Evolutionary conservation across 2,888 invertebrate genomes (phyloP).

Genomic region (Ferrisia virgata): DNA sequence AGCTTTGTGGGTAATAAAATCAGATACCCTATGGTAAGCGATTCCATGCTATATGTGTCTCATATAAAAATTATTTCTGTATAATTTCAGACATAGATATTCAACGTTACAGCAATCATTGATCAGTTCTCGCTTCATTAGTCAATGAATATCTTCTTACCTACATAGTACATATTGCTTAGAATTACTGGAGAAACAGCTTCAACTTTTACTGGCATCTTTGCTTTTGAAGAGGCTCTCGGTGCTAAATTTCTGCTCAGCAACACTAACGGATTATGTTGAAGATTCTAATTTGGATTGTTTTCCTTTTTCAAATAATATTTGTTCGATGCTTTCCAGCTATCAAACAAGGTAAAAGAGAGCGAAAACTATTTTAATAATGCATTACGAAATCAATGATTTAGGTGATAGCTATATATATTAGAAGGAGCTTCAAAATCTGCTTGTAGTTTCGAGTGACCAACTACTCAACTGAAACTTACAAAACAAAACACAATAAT

Average conservation of each 20-base stretch:
- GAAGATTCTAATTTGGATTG: neutral
- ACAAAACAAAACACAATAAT: too few species aligned
- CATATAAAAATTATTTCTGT: neutral
- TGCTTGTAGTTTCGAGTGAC: too few species aligned
- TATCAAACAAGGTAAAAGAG: neutral
- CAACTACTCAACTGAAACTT: too few species aligned
- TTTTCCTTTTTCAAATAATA: neutral
- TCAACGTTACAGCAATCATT: neutral
- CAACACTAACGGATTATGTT: neutral
- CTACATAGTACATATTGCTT: neutral
- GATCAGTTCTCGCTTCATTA: neutral
- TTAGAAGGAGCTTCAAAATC: too few species aligned
- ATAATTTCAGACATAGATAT: neutral
- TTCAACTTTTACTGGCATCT: neutral
- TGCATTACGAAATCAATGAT: too few species aligned
- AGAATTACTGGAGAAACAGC: neutral
- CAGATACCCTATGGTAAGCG: too few species aligned
- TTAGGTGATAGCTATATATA: too few species aligned
- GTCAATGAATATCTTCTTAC: too few species aligned
- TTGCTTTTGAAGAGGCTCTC: neutral
- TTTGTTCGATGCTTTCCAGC: neutral
- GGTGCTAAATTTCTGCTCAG: neutral
- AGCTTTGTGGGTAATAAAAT: too few species aligned
- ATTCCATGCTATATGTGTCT: too few species aligned
- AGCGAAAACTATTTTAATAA: too few species aligned